These are phyloP conservation scores for Phaonia tiefii DNA, from an alignment of 2,888 invertebrate genomes.

Conservation along the genomic window DNA sequence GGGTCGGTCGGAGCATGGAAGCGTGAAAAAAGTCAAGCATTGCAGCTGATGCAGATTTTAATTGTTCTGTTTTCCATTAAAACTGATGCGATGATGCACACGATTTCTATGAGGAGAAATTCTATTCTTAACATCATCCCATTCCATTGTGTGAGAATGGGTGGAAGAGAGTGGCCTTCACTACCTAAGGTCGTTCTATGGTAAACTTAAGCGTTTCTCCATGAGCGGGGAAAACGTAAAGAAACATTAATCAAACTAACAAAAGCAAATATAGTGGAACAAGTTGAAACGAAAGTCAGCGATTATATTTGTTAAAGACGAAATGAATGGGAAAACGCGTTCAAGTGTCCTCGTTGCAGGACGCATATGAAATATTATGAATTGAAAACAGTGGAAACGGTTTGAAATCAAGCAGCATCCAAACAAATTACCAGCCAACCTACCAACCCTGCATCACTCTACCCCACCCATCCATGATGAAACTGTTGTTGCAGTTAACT, in stretches of 20 bases:
- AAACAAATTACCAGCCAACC: too few species aligned
- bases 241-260: conserved; percentile 9
- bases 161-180: too few species aligned
- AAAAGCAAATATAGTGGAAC: conserved; percentile 32
- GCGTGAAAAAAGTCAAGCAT: conserved; percentile 27
- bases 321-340: conserved; percentile 1
- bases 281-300: not conserved
- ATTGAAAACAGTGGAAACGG: too few species aligned
- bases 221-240: conserved; percentile 8
- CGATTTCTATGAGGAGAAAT: not conserved
- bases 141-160: too few species aligned
- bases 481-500: not conserved
- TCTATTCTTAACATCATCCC: not conserved
- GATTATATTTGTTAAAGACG: not conserved
- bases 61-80: conserved; percentile 50
- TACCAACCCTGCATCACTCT: too few species aligned
- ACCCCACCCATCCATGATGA: too few species aligned
- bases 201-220: not conserved
- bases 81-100: conserved; percentile 39
- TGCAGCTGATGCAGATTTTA: conserved; percentile 59
- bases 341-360: not conserved
- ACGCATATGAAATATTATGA: too few species aligned
- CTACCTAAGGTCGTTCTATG: conserved; percentile 24
- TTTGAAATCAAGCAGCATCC: too few species aligned
- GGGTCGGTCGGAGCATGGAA: not conserved